Percentiles rank a stretch among this genome's conserved stretches.
Evolutionary conservation across 2,888 invertebrate genomes (phyloP).

Genomic region (Pharmacophagus antenor): DNA sequence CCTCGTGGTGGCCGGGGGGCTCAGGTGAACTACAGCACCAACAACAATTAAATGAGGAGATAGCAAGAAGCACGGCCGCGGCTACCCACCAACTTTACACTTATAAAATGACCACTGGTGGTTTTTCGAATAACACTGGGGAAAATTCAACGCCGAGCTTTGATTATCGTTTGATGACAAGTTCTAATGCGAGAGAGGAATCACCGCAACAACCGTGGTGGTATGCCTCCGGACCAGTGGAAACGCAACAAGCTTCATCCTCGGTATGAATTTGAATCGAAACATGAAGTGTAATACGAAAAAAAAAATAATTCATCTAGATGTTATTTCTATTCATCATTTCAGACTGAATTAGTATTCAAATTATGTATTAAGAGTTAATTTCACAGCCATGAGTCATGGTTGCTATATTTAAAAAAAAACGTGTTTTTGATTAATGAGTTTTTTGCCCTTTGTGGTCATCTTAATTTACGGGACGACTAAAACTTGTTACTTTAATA

Average conservation of each 20-base stretch:
- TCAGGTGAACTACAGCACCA: constrained; percentile 76
- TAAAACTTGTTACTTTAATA: not conserved
- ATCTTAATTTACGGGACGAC: constrained; percentile 2
- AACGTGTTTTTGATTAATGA: constrained; percentile 7
- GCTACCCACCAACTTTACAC: constrained; percentile 88
- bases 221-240: constrained; percentile 86
- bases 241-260: constrained; percentile 74
- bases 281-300: not conserved
- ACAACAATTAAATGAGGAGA: constrained; percentile 75
- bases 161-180: constrained; percentile 87
- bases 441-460: not conserved
- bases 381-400: not conserved
- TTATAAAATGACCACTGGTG: constrained; percentile 92
- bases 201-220: constrained; percentile 83
- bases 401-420: constrained; percentile 4
- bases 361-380: not conserved
- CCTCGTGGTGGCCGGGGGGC: constrained; percentile 78
- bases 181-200: constrained; percentile 76
- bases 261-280: constrained; percentile 22
- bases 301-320: too few species aligned
- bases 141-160: constrained; percentile 85
- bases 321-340: not conserved
- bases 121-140: constrained; percentile 86
- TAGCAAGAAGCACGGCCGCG: constrained; percentile 69
- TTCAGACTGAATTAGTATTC: not conserved